A percentile compares a stretch with the other conserved stretches of the same genome.
phyloP scores from a whole-genome alignment of 1,140 invertebrate genomes.

The Subanguina moxae region DNA sequence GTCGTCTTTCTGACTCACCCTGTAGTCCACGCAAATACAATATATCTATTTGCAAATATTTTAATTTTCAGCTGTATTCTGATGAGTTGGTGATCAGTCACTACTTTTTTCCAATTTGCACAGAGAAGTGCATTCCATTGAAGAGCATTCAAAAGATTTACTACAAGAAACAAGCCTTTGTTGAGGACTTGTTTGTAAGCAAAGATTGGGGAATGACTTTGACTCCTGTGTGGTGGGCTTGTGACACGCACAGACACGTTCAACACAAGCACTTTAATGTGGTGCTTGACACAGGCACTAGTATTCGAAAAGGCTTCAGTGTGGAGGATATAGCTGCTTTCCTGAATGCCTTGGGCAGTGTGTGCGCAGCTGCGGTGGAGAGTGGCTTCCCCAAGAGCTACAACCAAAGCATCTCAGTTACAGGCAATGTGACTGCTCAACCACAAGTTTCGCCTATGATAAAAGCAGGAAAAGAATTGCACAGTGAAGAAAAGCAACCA shows the following conservation, averaged over 20 bases:
- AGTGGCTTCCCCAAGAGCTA: conserved; percentile 1
- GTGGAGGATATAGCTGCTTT: conserved; percentile 6
- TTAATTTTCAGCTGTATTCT: background rate
- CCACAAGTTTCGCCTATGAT: too few relatives aligned
- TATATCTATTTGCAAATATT: background rate
- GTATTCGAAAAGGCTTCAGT: conserved; percentile 11
- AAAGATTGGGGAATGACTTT: conserved; percentile 24
- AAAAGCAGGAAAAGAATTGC: too few relatives aligned
- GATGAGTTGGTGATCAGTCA: background rate
- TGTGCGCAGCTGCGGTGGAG: background rate
- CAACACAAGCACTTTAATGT: conserved; percentile 3
- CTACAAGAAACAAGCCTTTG: conserved; percentile 16
- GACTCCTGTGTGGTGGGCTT: conserved; percentile 20
- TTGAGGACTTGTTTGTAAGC: conserved; percentile 15
- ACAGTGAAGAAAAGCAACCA: too few relatives aligned
- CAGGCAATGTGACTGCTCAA: too few relatives aligned
- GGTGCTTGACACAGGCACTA: conserved; percentile 3
- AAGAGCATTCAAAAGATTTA: conserved; percentile 6
- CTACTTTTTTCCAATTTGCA: conserved; percentile 17
- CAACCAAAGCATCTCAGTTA: too few relatives aligned
- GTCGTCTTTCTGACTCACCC: too few relatives aligned
- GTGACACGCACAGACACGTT: conserved; percentile 9
- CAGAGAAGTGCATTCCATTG: conserved; percentile 5
- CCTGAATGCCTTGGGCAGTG: background rate
- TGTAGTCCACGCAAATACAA: too few relatives aligned